Conservation (phyloP, 2,888 invertebrate species). For the Mimumesa dahlbomi region DNA sequence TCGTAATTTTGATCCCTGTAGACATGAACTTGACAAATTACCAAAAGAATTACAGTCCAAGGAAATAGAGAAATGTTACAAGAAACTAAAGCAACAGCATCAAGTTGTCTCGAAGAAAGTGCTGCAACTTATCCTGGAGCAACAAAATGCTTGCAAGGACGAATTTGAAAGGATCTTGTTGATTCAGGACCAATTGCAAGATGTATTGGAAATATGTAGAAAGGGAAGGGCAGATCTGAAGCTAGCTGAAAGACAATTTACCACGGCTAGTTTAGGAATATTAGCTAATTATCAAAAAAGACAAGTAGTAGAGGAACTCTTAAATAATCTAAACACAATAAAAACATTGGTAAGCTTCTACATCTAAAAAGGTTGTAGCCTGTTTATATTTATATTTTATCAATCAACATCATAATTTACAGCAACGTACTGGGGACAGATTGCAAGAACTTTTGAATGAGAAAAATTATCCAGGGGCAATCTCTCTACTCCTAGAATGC, state of each 20-base stretch:
- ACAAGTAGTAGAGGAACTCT: constrained; percentile 89
- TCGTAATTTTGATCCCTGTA: constrained; percentile 87
- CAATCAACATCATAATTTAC: constrained; percentile 12
- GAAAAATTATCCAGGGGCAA: constrained; percentile 94
- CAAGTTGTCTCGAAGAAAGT: constrained; percentile 96
- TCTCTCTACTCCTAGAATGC: constrained; percentile 93
- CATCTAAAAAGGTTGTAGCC: background rate
- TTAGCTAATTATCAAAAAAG: constrained; percentile 95
- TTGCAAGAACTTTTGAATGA: constrained; percentile 90
- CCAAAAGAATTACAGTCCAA: constrained; percentile 85
- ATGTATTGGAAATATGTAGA: constrained; percentile 87
- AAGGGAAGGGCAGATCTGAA: constrained; percentile 87
- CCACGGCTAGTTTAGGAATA: constrained; percentile 92
- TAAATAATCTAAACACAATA: constrained; percentile 90
- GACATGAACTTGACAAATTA: constrained; percentile 85
- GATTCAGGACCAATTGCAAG: constrained; percentile 86
- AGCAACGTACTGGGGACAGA: constrained; percentile 92
- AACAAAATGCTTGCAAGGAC: constrained; percentile 91
- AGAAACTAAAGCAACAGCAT: constrained; percentile 89
- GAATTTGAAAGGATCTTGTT: constrained; percentile 90
- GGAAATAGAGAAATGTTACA: constrained; percentile 88
- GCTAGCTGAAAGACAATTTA: constrained; percentile 90
- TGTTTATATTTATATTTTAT: background rate
- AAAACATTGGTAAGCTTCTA: constrained; percentile 86
- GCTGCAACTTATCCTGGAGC: constrained; percentile 94